Evolutionary conservation across 1,140 invertebrate genomes (phyloP).

Genomic region (Cyphomyrmex costatus): DNA sequence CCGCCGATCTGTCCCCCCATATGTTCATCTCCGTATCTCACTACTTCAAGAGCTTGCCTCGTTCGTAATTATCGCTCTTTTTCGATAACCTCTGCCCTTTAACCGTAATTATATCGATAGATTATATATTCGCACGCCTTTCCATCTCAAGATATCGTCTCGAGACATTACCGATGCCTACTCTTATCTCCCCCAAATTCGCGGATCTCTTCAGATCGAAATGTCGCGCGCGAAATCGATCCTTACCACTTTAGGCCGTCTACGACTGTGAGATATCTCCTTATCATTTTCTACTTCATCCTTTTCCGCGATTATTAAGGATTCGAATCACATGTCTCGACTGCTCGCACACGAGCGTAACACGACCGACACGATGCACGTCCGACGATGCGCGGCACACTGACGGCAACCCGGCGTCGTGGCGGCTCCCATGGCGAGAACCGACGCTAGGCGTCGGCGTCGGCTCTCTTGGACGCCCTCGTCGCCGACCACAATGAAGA

Average conservation of each 20-base stretch:
- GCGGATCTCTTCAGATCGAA: slow-evolving; percentile 3
- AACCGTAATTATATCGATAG: slow-evolving; percentile 24
- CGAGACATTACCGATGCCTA: neutral
- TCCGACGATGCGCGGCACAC: slow-evolving; percentile 72
- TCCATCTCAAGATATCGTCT: slow-evolving; percentile 1
- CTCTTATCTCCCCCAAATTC: neutral
- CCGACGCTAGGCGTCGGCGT: slow-evolving; percentile 71
- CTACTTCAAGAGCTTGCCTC: slow-evolving; percentile 13
- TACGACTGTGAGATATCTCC: neutral
- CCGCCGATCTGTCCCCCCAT: slow-evolving; percentile 35
- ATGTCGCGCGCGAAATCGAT: slow-evolving; percentile 33
- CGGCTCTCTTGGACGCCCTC: slow-evolving; percentile 61
- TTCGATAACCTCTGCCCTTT: slow-evolving; percentile 58
- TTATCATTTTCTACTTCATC: slow-evolving; percentile 54
- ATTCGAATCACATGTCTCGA: slow-evolving; percentile 42
- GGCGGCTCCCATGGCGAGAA: slow-evolving; percentile 37
- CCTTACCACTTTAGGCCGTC: slow-evolving; percentile 65
- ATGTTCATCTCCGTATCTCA: slow-evolving; percentile 20
- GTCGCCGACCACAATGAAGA: slow-evolving; percentile 31
- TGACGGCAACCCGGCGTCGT: slow-evolving; percentile 60
- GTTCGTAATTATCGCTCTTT: slow-evolving; percentile 60
- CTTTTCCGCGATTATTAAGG: neutral
- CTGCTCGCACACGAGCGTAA: slow-evolving; percentile 2
- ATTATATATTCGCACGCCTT: slow-evolving; percentile 9
- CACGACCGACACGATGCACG: slow-evolving; percentile 54